These are phyloP conservation scores for Pempheris klunzingeri DNA, from an alignment of 2,797 vertebrate genomes.

Conservation along the genomic window DNA sequence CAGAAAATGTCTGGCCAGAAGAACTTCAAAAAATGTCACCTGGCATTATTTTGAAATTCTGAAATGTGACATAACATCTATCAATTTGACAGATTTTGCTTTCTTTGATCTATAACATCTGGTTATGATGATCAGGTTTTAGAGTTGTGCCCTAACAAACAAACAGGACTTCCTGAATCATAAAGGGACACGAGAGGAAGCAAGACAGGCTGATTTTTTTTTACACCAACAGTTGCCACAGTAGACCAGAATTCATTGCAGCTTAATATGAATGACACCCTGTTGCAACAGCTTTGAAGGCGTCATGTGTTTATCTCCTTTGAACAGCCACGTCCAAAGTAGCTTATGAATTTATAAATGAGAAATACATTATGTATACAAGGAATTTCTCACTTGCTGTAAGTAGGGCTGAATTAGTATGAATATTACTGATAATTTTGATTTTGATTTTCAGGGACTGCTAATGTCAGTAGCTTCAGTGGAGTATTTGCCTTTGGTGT, in stretches of 20 bases:
- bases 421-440: slow-evolving; percentile 23
- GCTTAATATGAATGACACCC: slow-evolving; percentile 25
- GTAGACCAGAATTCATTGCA: slow-evolving; percentile 17
- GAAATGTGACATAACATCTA: too few species aligned
- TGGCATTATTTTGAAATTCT: neutral
- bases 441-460: slow-evolving; percentile 36
- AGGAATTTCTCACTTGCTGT: slow-evolving; percentile 34
- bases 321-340: slow-evolving; percentile 40
- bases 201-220: neutral
- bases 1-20: too few species aligned
- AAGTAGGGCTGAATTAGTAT: neutral
- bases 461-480: slow-evolving; percentile 21
- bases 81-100: neutral
- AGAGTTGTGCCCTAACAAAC: neutral
- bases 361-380: slow-evolving; percentile 33
- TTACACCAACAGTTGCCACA: neutral
- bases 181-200: neutral
- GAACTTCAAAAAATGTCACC: too few species aligned
- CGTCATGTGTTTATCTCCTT: slow-evolving; percentile 43
- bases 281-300: slow-evolving; percentile 41
- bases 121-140: neutral
- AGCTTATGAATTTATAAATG: slow-evolving; percentile 60
- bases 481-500: slow-evolving; percentile 29
- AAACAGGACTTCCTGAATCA: slow-evolving; percentile 15
- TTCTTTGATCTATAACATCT: slow-evolving; percentile 2